Base-by-base conservation (phyloP, 2,888 invertebrate genomes). In the Drosophila testacea region DNA sequence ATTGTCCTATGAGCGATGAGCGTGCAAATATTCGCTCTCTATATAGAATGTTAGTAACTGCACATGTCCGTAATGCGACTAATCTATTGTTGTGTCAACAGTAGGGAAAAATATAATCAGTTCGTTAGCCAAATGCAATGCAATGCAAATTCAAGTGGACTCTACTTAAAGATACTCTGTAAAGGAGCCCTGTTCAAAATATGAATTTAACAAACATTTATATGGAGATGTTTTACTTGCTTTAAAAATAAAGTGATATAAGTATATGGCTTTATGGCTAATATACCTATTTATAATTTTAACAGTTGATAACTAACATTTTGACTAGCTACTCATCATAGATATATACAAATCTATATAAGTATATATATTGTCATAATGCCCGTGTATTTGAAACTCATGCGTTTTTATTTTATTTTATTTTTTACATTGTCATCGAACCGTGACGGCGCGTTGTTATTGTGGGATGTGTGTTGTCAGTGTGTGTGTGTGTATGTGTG, bases 351-450 rank as follows among this genome's bases (percentile, higher is more conserved):
- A 50, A 41, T 27, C 34, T 50, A 38, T 50, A 13, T 52, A 34
- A 2, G 22, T 28, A 32, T 38, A 46, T 55, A 42, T 34, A 51
- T 51, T 46, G 61, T 28, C 57, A 61, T 71, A 64, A 72, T 52
- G 57, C 51, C 34, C 28, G 47, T 59, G 44, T 70, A 65, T 68
- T 64, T 62, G 67, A 44, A 68, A 50, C 56, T 63, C 68, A 74
- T 70, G 62, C 13, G 68, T 77, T 65, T 57, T 60, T 69, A 55
- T 64, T 50, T 67, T 64, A 48, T 68, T 67, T 36, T 68, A 30
- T 73, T 73, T 81, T 83, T 66, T 57, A 56, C 79, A 60, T 77
- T 71, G 84, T 86, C 86, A 86, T 81, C 86, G 84, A 86, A 83
- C 75, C 86, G 77, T 86, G 77, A 86, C 86, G 86, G 63, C 56